These are phyloP conservation scores for Sciurus niger DNA, from an alignment of 2,113 vertebrate genomes.

Conservation along the genomic window DNA sequence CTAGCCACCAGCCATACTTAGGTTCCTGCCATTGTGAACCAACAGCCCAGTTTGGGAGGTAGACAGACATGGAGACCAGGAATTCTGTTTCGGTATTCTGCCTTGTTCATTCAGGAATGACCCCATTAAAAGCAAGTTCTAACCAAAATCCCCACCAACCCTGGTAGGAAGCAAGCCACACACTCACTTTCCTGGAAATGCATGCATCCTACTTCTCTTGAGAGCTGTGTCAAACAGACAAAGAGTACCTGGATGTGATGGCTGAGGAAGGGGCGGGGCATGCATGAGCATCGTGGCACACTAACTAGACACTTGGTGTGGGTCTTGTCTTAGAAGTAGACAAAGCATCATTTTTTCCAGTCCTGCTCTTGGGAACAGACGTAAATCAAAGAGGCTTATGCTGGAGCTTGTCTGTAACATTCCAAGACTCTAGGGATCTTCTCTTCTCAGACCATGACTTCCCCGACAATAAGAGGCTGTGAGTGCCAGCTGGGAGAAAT, in stretches of 20 bases:
- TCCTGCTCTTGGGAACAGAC: neutral
- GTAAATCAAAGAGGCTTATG: constrained; percentile 48
- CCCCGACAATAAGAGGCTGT: neutral
- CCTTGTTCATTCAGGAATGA: constrained; percentile 10
- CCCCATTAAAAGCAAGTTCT: neutral
- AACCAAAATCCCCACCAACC: neutral
- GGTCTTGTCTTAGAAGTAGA: neutral
- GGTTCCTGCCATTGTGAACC: neutral
- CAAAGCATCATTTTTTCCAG: neutral
- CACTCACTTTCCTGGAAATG: neutral
- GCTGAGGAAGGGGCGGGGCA: neutral
- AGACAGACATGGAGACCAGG: neutral
- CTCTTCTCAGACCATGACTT: constrained; percentile 31
- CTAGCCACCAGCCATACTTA: neutral
- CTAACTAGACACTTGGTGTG: neutral
- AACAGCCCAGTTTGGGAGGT: neutral
- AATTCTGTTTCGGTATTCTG: neutral
- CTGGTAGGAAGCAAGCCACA: neutral
- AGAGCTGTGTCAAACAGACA: neutral
- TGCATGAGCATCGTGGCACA: neutral
- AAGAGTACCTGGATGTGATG: neutral
- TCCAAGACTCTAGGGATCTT: neutral
- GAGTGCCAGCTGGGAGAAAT: neutral
- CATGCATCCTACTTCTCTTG: neutral
- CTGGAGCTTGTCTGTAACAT: neutral